Conservation (phyloP, 2,888 invertebrate genomes). For the Yponomeuta plumbellus region DNA sequence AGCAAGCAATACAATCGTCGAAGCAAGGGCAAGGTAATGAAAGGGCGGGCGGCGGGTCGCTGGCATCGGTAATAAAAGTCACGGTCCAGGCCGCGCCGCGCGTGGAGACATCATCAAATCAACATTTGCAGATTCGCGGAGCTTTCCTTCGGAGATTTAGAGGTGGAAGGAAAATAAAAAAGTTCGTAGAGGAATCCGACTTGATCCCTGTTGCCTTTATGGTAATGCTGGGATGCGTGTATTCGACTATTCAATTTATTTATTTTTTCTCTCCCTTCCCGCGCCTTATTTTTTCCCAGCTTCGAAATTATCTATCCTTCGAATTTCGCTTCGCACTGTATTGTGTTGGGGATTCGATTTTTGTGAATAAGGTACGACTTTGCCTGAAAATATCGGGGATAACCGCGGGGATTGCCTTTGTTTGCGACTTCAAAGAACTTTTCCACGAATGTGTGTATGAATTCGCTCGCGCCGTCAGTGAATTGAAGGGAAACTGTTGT, state of each 20-base stretch:
- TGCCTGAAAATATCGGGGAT: conserved; percentile 69
- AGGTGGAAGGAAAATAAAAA: conserved; percentile 77
- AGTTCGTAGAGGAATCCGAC: conserved; percentile 74
- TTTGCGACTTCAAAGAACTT: conserved; percentile 74
- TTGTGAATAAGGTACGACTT: conserved; percentile 73
- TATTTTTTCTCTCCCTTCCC: conserved; percentile 53
- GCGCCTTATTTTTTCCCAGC: conserved; percentile 67
- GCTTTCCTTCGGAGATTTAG: conserved; percentile 74
- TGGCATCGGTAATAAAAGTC: conserved; percentile 22
- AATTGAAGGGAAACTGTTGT: conserved; percentile 27
- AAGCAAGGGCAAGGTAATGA: background rate
- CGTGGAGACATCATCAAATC: conserved; percentile 69
- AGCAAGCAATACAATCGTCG: background rate
- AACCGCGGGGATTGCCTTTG: conserved; percentile 74
- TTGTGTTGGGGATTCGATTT: conserved; percentile 72
- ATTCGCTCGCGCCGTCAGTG: conserved; percentile 43
- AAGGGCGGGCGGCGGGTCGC: background rate
- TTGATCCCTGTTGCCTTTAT: conserved; percentile 76
- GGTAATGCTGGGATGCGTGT: conserved; percentile 75
- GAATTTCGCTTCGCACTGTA: conserved; percentile 76
- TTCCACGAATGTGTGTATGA: conserved; percentile 65
- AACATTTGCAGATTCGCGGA: conserved; percentile 77
- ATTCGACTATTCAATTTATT: conserved; percentile 76
- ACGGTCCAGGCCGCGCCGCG: conserved; percentile 20
- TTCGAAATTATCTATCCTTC: conserved; percentile 74